These are phyloP conservation scores for Microchrysa polita DNA, from an alignment of 2,888 invertebrate species.

Conservation along the genomic window DNA sequence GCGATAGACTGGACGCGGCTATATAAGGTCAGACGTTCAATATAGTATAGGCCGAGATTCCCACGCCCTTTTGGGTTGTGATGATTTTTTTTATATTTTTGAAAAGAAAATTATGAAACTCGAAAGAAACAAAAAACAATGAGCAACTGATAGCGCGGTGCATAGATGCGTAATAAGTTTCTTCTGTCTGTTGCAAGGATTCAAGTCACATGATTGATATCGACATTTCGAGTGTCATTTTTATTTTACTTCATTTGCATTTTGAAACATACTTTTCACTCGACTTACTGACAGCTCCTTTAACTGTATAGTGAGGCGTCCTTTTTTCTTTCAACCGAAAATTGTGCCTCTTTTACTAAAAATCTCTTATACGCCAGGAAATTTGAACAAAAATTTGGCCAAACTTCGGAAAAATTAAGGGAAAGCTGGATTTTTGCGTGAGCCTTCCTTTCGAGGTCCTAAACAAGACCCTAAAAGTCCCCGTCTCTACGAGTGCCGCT, in stretches of 20 bases:
- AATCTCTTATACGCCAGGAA: too few species aligned
- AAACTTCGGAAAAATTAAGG: too few species aligned
- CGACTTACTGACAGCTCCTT: too few species aligned
- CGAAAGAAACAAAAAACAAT: too few species aligned
- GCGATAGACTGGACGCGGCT: background rate
- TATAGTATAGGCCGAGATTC: background rate
- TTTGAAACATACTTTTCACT: background rate
- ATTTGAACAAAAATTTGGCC: too few species aligned
- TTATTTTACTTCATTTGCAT: background rate
- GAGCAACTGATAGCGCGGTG: too few species aligned
- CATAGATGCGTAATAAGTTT: too few species aligned
- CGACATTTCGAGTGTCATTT: too few species aligned
- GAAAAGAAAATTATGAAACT: background rate
- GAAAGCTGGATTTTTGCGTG: too few species aligned
- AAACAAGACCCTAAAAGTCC: too few species aligned
- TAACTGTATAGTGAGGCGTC: constrained; percentile 18
- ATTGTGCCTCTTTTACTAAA: background rate
- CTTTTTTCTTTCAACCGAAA: background rate
- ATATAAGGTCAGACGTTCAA: background rate
- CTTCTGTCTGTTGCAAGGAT: background rate
- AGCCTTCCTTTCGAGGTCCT: too few species aligned
- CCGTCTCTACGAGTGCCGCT: too few species aligned
- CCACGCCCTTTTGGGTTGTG: background rate
- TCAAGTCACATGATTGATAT: background rate
- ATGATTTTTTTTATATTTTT: background rate